Conservation (phyloP, 1,140 invertebrate genomes). For the Conopomorpha cramerella region DNA sequence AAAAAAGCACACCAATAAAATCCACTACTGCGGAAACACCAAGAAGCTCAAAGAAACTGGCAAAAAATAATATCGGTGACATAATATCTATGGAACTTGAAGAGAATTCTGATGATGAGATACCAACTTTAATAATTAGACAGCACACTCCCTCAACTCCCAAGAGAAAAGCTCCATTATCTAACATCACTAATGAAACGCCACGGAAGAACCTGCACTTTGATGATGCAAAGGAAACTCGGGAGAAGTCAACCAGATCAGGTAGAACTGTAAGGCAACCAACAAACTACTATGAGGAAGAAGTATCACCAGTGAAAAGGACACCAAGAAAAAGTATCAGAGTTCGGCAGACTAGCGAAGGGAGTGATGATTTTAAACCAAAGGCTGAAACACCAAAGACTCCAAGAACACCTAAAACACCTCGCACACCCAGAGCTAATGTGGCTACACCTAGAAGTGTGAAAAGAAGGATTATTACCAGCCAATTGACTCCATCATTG, state of each 20-base stretch:
- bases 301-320: constrained; percentile 30
- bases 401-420: constrained; percentile 19
- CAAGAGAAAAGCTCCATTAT: constrained; percentile 28
- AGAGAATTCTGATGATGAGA: constrained; percentile 42
- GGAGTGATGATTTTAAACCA: constrained; percentile 36
- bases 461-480: constrained; percentile 32
- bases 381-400: constrained; percentile 19
- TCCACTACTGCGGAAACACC: constrained; percentile 15
- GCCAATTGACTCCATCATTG: constrained; percentile 43
- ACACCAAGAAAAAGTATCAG: constrained; percentile 19
- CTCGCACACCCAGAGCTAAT: constrained; percentile 17
- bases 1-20: constrained; percentile 30
- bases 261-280: constrained; percentile 18
- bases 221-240: constrained; percentile 22
- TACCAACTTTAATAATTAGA: constrained; percentile 42
- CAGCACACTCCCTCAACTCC: constrained; percentile 28
- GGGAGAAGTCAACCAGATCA: constrained; percentile 37
- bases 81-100: constrained; percentile 37
- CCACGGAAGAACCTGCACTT: constrained; percentile 38
- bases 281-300: constrained; percentile 22
- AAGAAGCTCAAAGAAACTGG: constrained; percentile 21
- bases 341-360: constrained; percentile 19
- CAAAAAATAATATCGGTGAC: constrained; percentile 26
- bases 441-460: constrained; percentile 22
- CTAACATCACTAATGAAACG: constrained; percentile 23